Percentiles rank a stretch among this genome's conserved stretches.
These are phyloP conservation scores for Gopherus flavomarginatus DNA, from an alignment of 2,113 vertebrate species.

Conservation along the genomic window DNA sequence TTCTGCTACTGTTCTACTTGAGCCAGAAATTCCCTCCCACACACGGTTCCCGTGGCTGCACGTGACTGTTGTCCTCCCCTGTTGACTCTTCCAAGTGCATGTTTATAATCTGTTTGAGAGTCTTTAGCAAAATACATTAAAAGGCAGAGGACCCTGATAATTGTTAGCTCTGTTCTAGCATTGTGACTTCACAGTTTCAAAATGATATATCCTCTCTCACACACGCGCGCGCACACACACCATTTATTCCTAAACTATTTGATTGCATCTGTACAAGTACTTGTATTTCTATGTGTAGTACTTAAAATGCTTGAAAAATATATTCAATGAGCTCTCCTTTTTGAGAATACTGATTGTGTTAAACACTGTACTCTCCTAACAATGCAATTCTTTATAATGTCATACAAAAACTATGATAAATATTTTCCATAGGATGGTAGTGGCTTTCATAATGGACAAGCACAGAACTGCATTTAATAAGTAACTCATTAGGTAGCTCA, in stretches of 20 bases:
- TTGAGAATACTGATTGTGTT: background rate
- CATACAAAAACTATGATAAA: background rate
- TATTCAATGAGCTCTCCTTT: background rate
- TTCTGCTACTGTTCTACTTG: slow-evolving; percentile 21
- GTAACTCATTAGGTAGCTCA: background rate
- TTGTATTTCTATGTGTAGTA: background rate
- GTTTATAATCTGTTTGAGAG: background rate
- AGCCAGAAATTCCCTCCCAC: background rate
- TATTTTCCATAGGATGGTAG: background rate
- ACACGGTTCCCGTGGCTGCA: background rate
- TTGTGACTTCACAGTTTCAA: background rate
- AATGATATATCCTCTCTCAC: background rate
- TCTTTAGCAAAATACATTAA: background rate
- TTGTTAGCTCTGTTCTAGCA: background rate
- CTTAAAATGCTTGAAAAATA: too few species aligned
- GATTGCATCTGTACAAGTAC: background rate
- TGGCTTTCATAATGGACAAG: background rate
- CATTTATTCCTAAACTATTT: background rate
- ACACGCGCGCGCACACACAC: background rate
- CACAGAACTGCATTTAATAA: background rate
- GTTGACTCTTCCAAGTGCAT: background rate
- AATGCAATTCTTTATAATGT: background rate
- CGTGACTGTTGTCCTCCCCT: background rate
- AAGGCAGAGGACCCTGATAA: background rate
- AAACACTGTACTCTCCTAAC: background rate